Conservation (phyloP, 1,140 invertebrate genomes). For the Drosophila santomea region DNA sequence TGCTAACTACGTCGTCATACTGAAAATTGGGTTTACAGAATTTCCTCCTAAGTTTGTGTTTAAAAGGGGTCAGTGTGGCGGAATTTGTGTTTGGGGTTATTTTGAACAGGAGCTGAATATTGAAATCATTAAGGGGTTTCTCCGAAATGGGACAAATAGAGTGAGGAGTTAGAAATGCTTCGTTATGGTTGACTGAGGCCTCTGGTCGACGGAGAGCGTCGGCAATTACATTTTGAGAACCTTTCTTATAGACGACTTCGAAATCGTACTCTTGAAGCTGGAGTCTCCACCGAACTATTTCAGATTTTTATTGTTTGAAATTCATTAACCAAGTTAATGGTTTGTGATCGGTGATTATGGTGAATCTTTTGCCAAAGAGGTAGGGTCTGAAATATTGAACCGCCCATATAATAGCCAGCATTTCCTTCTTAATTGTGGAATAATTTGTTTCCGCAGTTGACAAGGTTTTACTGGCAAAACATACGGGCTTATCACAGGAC, state of each 20-base stretch:
- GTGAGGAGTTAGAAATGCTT: not conserved
- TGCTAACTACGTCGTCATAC: too few relatives aligned
- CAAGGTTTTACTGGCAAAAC: constrained; percentile 9
- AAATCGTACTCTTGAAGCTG: constrained; percentile 4
- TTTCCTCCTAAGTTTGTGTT: too few relatives aligned
- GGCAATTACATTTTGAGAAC: constrained; percentile 5
- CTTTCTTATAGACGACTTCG: constrained; percentile 8
- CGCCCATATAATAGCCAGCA: constrained; percentile 1
- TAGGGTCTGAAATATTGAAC: constrained; percentile 6
- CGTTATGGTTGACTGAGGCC: too few relatives aligned
- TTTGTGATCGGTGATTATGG: not conserved
- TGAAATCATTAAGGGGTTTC: not conserved
- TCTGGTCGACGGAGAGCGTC: constrained; percentile 14
- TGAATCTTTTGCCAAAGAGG: constrained; percentile 10
- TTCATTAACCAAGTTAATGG: constrained; percentile 8
- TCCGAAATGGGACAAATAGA: too few relatives aligned
- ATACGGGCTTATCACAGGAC: constrained; percentile 11
- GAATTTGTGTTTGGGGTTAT: too few relatives aligned
- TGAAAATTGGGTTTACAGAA: too few relatives aligned
- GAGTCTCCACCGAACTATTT: constrained; percentile 23
- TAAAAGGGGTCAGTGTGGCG: too few relatives aligned
- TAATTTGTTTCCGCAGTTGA: constrained; percentile 14
- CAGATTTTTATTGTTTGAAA: not conserved
- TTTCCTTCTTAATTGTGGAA: constrained; percentile 26
- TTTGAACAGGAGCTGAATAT: not conserved